A percentile compares a stretch with the other conserved stretches of the same genome.
phyloP scores from a whole-genome alignment of 2,797 vertebrate species.

The Echiichthys vipera region DNA sequence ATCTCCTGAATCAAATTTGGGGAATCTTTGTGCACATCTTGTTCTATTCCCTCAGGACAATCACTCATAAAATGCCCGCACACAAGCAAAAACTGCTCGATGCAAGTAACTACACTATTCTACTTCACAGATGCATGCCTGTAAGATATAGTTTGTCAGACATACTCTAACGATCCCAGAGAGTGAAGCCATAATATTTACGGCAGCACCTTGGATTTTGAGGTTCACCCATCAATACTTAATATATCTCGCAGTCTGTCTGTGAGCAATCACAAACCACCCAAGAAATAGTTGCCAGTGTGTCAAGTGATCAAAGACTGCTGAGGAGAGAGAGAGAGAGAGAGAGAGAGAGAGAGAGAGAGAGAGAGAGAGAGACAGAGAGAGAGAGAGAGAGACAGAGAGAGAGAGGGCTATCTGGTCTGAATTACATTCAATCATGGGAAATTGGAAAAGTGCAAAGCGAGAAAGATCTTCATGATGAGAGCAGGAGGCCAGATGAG shows the following conservation, averaged over 20 bases:
- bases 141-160: neutral
- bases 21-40: constrained; percentile 80
- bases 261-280: constrained; percentile 78
- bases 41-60: constrained; percentile 72
- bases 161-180: constrained; percentile 22
- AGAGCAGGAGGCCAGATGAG: constrained; percentile 77
- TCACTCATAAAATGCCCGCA: constrained; percentile 67
- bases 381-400: neutral
- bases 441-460: constrained; percentile 80
- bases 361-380: constrained; percentile 8
- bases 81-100: constrained; percentile 44
- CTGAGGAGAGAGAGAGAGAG: constrained; percentile 39
- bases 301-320: constrained; percentile 80
- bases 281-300: constrained; percentile 73
- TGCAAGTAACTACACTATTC: constrained; percentile 28
- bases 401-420: constrained; percentile 76
- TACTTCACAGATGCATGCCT: constrained; percentile 1
- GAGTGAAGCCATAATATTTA: constrained; percentile 38
- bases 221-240: constrained; percentile 59
- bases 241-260: constrained; percentile 63
- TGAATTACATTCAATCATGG: constrained; percentile 82
- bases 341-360: constrained; percentile 6
- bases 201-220: constrained; percentile 30
- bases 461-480: constrained; percentile 73
- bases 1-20: constrained; percentile 80